Base-by-base conservation (phyloP, 2,113 vertebrate species). In the Pomatostomus ruficeps region DNA sequence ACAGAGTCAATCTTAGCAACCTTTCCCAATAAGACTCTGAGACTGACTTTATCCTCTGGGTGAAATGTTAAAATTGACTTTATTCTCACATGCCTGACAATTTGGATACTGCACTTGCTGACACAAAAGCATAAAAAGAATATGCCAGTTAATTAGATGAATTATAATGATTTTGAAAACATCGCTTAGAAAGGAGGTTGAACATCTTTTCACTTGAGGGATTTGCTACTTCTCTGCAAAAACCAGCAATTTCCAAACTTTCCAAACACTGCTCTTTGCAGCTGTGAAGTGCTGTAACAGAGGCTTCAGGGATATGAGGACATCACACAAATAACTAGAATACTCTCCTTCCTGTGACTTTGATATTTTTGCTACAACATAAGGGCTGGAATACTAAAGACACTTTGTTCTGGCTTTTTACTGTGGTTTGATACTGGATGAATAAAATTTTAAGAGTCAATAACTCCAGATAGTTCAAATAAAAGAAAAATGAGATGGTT, bases 131-230 rank as follows among this genome's bases (percentile, higher is more conserved):
- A 26, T 54, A 66, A 77, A 88, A 89, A 88, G 58, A 91, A 77
- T 59, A 74, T 11, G n/a, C 63, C 76, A 55, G n/a, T 40, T 80
- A 93, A 83, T 96, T 89, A 89, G 62, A 66, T 54, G 4, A 88
- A 91, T 76, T 85, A 83, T 31, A 88, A 85, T 29, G 16, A 89
- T 62, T 83, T 77, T 51, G 33, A 90, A 95, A 95, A 96, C 20
- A 43, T 73, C 3, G 11, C 54, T 83, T 66, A 62, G 33, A 62
- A 85, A 93, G 43, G 59, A 93, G 36, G 46, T 40, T 91, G 72
- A 93, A 77, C 46, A 46, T 2, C 2, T 23, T 86, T 91, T 57
- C 22, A 88, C 68, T 88, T 45, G 40, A 85, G 38, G 48, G 57
- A 87, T 75, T 91, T 91, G 42, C 54, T 78, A 24, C 33, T 83